Percentiles rank a stretch among this genome's conserved stretches.
These are phyloP conservation scores for Lophotis ruficrista DNA, from an alignment of 2,113 vertebrate species.

Conservation along the genomic window DNA sequence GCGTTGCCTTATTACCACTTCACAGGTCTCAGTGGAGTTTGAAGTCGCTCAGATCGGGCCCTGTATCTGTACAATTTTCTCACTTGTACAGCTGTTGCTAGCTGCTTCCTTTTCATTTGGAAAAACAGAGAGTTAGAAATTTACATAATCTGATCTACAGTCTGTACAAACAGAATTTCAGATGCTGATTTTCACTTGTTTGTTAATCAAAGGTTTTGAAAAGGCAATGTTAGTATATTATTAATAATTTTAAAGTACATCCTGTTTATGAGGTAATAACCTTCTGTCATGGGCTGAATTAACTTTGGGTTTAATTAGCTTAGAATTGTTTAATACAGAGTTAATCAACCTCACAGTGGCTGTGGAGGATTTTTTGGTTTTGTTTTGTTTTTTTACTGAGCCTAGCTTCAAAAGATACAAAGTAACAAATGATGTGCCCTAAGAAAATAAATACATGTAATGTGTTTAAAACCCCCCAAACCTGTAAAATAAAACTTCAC, in stretches of 20 bases:
- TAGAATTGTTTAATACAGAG: conserved; percentile 50
- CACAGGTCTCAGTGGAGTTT: not conserved
- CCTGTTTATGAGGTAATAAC: conserved; percentile 68
- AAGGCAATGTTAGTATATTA: conserved; percentile 64
- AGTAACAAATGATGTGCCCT: not conserved
- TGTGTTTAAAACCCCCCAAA: not conserved
- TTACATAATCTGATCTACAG: conserved; percentile 61
- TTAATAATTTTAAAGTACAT: conserved; percentile 69
- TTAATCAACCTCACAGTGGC: conserved; percentile 32
- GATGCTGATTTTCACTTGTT: conserved; percentile 65
- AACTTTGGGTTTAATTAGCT: conserved; percentile 61
- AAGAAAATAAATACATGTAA: not conserved
- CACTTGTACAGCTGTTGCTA: conserved; percentile 36
- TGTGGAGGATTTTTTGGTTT: not conserved
- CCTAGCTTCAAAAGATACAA: not conserved
- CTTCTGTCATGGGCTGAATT: conserved; percentile 57
- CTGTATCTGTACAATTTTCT: not conserved
- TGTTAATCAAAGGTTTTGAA: conserved; percentile 66
- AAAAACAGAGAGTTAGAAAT: conserved; percentile 50
- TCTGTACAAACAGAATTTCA: conserved; percentile 64
- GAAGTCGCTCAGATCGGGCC: not conserved
- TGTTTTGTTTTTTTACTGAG: not conserved
- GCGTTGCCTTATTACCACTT: not conserved
- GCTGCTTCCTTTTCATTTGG: conserved; percentile 25
- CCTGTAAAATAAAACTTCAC: not conserved